A percentile compares a stretch with the other conserved stretches of the same genome.
These are phyloP conservation scores for Scopus umbretta DNA, from an alignment of 2,113 vertebrate species.

Conservation along the genomic window DNA sequence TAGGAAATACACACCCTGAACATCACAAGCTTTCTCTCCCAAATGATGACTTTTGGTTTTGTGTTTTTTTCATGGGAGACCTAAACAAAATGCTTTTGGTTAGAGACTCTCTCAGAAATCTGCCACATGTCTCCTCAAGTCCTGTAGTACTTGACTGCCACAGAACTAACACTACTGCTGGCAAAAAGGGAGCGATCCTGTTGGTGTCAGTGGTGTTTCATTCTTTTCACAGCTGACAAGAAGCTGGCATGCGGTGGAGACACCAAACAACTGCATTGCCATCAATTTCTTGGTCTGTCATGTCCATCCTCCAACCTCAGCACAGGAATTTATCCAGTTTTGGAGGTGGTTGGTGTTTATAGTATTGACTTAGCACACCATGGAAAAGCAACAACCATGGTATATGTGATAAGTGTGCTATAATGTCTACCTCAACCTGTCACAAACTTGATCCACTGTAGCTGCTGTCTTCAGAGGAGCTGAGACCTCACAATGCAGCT, in stretches of 20 bases:
- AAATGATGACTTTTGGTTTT: neutral
- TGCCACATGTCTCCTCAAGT: neutral
- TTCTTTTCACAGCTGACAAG: neutral
- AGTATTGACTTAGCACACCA: neutral
- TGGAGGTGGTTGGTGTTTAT: neutral
- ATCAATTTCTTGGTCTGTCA: neutral
- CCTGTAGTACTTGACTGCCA: neutral
- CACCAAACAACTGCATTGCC: neutral
- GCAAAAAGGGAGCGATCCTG: neutral
- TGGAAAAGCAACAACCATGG: neutral
- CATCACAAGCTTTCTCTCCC: neutral
- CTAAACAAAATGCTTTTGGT: neutral
- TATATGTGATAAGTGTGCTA: neutral
- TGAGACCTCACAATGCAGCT: neutral
- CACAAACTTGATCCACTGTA: neutral
- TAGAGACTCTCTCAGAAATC: neutral
- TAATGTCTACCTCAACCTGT: neutral
- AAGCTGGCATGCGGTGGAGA: neutral
- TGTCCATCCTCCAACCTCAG: neutral
- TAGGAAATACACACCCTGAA: neutral
- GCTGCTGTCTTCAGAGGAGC: neutral
- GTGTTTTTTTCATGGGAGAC: neutral
- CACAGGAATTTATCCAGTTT: neutral
- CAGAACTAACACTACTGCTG: neutral
- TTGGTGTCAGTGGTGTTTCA: neutral